These are phyloP conservation scores for Frankliniella intonsa DNA, from an alignment of 2,888 invertebrate genomes.

Conservation along the genomic window DNA sequence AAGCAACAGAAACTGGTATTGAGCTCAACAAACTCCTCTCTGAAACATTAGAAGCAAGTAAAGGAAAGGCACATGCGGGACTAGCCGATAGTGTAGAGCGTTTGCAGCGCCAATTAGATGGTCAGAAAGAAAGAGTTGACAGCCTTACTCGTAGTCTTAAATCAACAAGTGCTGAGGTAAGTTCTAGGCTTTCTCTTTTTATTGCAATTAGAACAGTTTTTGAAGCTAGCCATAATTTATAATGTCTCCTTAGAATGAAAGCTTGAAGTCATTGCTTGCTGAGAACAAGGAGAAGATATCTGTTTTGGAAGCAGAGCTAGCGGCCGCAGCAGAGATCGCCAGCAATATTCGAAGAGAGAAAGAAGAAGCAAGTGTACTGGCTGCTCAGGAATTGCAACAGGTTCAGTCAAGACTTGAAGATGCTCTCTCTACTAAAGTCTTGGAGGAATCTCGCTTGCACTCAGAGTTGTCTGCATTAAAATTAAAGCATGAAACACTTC, in stretches of 20 bases:
- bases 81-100: slow-evolving; percentile 61
- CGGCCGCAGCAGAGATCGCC: slow-evolving; percentile 41
- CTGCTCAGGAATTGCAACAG: slow-evolving; percentile 52
- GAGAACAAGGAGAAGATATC: slow-evolving; percentile 46
- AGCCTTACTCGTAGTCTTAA: slow-evolving; percentile 47
- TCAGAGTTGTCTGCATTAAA: slow-evolving; percentile 46
- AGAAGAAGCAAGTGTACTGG: slow-evolving; percentile 51
- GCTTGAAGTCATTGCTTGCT: slow-evolving; percentile 47
- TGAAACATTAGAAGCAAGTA: slow-evolving; percentile 60
- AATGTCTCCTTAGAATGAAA: slow-evolving; percentile 44
- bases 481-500: slow-evolving; percentile 47
- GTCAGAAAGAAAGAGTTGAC: slow-evolving; percentile 57
- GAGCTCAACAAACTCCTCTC: slow-evolving; percentile 66
- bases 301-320: slow-evolving; percentile 45
- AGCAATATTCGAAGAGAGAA: slow-evolving; percentile 49
- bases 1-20: slow-evolving; percentile 72
- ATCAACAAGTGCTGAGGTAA: slow-evolving; percentile 48
- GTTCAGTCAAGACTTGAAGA: slow-evolving; percentile 54
- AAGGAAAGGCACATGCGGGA: slow-evolving; percentile 53
- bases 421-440: slow-evolving; percentile 52
- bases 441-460: slow-evolving; percentile 49
- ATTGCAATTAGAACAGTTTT: slow-evolving; percentile 32
- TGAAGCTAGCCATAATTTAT: slow-evolving; percentile 32
- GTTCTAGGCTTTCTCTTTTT: slow-evolving; percentile 27
- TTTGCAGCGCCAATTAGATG: slow-evolving; percentile 60